These are phyloP conservation scores for Psephotus haematonotus DNA, from an alignment of 2,113 vertebrate species.

Conservation along the genomic window DNA sequence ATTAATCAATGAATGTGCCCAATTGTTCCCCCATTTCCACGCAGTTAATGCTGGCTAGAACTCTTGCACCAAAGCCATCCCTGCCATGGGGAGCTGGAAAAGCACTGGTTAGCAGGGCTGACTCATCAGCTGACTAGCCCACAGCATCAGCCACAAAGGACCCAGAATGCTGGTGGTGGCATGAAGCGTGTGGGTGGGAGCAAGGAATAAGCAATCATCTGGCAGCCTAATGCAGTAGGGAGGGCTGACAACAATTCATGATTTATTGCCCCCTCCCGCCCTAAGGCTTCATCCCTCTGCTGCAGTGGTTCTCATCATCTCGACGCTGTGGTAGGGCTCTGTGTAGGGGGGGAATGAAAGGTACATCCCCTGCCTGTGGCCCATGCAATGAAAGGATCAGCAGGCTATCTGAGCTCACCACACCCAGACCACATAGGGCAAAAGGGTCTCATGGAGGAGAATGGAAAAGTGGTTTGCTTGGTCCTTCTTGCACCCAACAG, in stretches of 20 bases:
- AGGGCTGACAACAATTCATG: slow-evolving; percentile 56
- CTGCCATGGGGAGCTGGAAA: slow-evolving; percentile 32
- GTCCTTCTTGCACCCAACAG: background rate
- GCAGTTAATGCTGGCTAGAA: background rate
- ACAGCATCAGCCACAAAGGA: slow-evolving; percentile 61
- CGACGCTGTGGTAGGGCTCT: slow-evolving; percentile 61
- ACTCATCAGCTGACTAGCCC: slow-evolving; percentile 60
- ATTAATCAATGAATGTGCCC: background rate
- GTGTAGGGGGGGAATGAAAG: slow-evolving; percentile 41
- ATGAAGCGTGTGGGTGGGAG: slow-evolving; percentile 64
- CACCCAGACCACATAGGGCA: slow-evolving; percentile 42
- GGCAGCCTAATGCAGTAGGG: slow-evolving; percentile 54
- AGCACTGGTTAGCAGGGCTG: slow-evolving; percentile 59
- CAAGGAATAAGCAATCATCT: slow-evolving; percentile 65
- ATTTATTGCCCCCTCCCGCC: slow-evolving; percentile 55
- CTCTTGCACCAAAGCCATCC: background rate
- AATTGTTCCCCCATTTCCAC: background rate
- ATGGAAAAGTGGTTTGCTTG: slow-evolving; percentile 20
- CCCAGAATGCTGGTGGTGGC: slow-evolving; percentile 60
- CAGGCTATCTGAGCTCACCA: slow-evolving; percentile 51
- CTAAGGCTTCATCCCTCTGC: slow-evolving; percentile 40
- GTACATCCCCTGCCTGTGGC: slow-evolving; percentile 51
- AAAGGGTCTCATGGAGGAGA: background rate
- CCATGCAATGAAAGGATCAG: slow-evolving; percentile 53
- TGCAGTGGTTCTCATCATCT: slow-evolving; percentile 44